Base-by-base conservation (phyloP, 1,140 invertebrate genomes). In the Dufourea novaeangliae region DNA sequence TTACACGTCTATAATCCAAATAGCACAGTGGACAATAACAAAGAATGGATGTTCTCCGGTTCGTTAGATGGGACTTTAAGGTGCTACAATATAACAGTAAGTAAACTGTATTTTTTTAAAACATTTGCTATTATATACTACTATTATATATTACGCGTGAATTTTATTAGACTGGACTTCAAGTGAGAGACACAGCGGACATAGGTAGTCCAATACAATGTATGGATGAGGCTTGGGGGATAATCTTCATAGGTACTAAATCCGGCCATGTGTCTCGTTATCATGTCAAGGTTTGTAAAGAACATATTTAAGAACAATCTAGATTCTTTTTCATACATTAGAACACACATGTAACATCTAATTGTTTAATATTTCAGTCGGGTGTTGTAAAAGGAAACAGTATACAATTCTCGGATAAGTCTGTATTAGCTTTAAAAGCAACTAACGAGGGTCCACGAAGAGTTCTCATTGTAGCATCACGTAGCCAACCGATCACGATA, bases 371-470 rank as follows among this genome's bases (percentile, higher is more conserved):
- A 50, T 72, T 73, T 34, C 87, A 95, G 94, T 92, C 92, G 76
- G 92, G 93, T 56, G 88, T 90, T 82, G 81, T 95, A 1, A 93
- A 94, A 88, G 93, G 93, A 46, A 93, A 92, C 59, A 93, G 92
- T 17, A 92, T 94, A 25, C 93, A 93, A 66, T 94, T 94, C 83
- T 94, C 94, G 0, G 94, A 95, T 3, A 93, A 94, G 72, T 94
- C 94, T 0, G 94, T 96, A 12, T 89, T 95, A 52, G 94, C 95
- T 0, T 87, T 96, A 17, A 94, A 95, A 79, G 94, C 95, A 0
- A 94, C 95, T 67, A 95, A 94, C 69, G 95, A 95, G 86, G 95
- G 95, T 2, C 92, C 94, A 0, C 90, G 95, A 25, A 95, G 94
- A 88, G 95, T 96, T 25, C 89, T 96, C 0, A 93, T 96, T 11